Percentiles rank a stretch among this genome's conserved stretches.
These are phyloP conservation scores for Sycophila sp. DNA, from an alignment of 1,140 invertebrate genomes.

Conservation along the genomic window DNA sequence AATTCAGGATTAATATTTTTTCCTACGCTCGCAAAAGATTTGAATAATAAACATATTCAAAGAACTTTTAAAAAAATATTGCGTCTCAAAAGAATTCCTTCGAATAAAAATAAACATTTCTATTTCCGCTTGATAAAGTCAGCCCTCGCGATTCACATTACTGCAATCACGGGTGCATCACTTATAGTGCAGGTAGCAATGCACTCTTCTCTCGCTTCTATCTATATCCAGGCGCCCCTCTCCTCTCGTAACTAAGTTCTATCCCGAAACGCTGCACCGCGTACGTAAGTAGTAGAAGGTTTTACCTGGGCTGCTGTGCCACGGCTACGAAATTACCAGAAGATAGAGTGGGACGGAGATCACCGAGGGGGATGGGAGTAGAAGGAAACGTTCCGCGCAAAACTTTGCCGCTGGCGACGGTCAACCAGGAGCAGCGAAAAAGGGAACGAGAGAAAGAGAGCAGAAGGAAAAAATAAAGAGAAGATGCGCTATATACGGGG, in stretches of 20 bases:
- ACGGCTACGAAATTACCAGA: slow-evolving; percentile 2
- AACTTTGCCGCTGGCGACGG: not conserved
- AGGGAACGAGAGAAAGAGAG: not conserved
- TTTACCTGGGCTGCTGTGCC: not conserved
- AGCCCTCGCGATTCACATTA: no score
- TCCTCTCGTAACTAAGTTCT: slow-evolving; percentile 11
- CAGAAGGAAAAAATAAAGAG: not conserved
- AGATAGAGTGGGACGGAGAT: not conserved
- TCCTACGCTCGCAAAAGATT: no score
- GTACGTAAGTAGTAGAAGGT: not conserved
- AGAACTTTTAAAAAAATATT: no score
- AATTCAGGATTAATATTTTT: no score
- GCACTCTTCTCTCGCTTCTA: not conserved
- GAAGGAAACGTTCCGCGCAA: not conserved
- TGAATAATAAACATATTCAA: no score
- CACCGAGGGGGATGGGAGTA: not conserved
- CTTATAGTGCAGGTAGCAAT: not conserved
- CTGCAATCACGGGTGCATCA: no score
- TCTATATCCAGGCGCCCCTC: not conserved
- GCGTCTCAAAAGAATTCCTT: no score
- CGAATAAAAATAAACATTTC: no score
- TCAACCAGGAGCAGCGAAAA: not conserved
- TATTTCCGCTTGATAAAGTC: no score
- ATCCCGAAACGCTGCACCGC: not conserved
- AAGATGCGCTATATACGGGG: no score